These are phyloP conservation scores for Agrochola lychnidis DNA, from an alignment of 2,888 invertebrate genomes.

Conservation along the genomic window DNA sequence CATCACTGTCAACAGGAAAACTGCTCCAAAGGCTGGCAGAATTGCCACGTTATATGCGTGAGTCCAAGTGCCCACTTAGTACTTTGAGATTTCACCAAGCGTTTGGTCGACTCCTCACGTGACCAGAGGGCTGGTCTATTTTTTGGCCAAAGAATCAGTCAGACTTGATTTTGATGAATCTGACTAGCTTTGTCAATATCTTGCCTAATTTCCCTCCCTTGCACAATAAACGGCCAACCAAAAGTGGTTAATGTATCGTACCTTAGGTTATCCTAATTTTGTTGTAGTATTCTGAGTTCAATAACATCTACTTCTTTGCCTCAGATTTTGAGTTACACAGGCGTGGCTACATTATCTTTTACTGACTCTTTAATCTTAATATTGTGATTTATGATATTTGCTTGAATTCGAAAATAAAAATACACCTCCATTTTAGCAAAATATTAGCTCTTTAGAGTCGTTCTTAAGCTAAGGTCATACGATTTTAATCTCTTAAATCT, in stretches of 20 bases:
- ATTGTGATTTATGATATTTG: constrained; percentile 29
- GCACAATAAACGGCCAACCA: neutral
- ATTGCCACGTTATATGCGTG: neutral
- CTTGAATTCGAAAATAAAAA: constrained; percentile 15
- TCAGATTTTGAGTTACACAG: constrained; percentile 7
- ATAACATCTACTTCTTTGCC: neutral
- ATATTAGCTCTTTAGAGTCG: constrained; percentile 27
- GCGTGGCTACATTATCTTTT: constrained; percentile 1
- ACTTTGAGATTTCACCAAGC: neutral
- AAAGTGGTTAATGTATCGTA: neutral
- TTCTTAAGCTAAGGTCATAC: constrained; percentile 42
- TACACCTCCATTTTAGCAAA: constrained; percentile 21
- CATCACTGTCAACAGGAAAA: neutral
- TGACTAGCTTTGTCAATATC: neutral
- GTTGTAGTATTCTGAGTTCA: neutral
- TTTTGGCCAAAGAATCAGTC: neutral
- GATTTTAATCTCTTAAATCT: constrained; percentile 49
- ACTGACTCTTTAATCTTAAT: constrained; percentile 3
- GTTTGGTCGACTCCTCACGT: neutral
- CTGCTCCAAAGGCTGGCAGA: neutral
- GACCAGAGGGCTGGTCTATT: neutral
- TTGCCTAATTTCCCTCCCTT: neutral
- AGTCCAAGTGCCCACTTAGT: too few species aligned
- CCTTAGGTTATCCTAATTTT: neutral
- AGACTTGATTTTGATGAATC: neutral